phyloP scores from a whole-genome alignment of 1,140 invertebrate species.

The Pogonognathellus flavescens region DNA sequence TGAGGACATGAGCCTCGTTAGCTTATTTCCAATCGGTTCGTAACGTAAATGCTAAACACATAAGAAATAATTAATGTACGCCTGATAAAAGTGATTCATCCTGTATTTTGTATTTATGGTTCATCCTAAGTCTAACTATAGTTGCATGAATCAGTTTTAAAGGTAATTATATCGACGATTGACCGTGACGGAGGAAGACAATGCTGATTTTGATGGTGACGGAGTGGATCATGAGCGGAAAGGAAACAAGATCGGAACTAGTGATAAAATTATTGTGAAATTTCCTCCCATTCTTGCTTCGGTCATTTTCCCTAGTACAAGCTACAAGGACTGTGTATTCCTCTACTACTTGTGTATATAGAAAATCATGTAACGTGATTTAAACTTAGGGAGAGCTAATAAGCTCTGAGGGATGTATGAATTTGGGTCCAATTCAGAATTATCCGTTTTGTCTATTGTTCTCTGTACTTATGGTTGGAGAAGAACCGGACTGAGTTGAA shows the following conservation, averaged over 20 bases:
- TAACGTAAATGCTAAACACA: background rate
- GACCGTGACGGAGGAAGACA: background rate
- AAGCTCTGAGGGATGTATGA: background rate
- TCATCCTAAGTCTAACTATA: background rate
- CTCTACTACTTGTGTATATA: background rate
- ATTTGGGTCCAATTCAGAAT: slow-evolving; percentile 17
- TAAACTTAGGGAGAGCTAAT: background rate
- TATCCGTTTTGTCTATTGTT: slow-evolving; percentile 19
- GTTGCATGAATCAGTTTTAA: slow-evolving; percentile 8
- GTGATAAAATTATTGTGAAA: slow-evolving; percentile 60
- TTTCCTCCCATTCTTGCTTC: slow-evolving; percentile 34
- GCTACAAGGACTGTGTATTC: no score
- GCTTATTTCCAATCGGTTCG: background rate
- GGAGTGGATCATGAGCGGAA: slow-evolving; percentile 22
- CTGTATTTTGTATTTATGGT: background rate
- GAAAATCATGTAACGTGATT: background rate
- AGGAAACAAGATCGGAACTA: slow-evolving; percentile 59
- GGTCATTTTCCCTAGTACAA: slow-evolving; percentile 20
- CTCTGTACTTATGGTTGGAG: background rate
- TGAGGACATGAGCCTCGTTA: slow-evolving; percentile 12
- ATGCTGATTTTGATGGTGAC: slow-evolving; percentile 1
- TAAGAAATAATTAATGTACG: slow-evolving; percentile 25
- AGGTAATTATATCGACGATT: slow-evolving; percentile 4
- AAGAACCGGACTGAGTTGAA: background rate
- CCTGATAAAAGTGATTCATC: slow-evolving; percentile 46